Percentiles rank a stretch among this genome's conserved stretches.
phyloP scores from a whole-genome alignment of 2,113 vertebrate genomes.

The Eudorcas thomsonii region DNA sequence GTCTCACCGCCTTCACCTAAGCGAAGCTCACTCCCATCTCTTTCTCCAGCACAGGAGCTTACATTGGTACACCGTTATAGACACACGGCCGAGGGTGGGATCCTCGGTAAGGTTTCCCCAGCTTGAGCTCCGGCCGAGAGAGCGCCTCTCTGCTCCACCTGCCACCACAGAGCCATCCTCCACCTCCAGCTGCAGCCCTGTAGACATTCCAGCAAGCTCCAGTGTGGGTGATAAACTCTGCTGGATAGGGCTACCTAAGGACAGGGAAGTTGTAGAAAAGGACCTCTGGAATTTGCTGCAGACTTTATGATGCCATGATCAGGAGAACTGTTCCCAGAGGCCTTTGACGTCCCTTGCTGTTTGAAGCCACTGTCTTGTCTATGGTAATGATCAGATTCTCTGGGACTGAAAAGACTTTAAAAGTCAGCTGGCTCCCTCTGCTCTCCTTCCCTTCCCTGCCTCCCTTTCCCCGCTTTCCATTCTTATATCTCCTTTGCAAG shows the following conservation, averaged over 20 bases:
- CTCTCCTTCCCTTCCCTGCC: not conserved
- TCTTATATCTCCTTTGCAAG: not conserved
- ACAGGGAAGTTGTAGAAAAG: not conserved
- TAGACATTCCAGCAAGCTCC: not conserved
- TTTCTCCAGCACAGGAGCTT: not conserved
- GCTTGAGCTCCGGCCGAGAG: not conserved
- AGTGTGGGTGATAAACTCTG: not conserved
- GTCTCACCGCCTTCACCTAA: not conserved
- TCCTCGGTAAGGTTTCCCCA: not conserved
- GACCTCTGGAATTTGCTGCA: not conserved
- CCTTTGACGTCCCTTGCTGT: not conserved
- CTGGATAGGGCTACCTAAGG: not conserved
- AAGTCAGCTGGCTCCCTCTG: not conserved
- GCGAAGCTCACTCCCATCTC: not conserved
- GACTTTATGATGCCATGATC: not conserved
- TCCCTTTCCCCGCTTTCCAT: not conserved
- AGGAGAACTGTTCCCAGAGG: not conserved
- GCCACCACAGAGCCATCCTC: not conserved
- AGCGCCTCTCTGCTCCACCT: not conserved
- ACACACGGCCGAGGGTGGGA: fast-evolving
- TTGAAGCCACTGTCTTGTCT: not conserved
- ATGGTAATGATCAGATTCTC: not conserved
- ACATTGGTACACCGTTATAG: not conserved
- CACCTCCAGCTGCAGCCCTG: not conserved
- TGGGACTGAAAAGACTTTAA: not conserved